phyloP scores from a whole-genome alignment of 2,888 invertebrate species.

The Drosophila limbata region DNA sequence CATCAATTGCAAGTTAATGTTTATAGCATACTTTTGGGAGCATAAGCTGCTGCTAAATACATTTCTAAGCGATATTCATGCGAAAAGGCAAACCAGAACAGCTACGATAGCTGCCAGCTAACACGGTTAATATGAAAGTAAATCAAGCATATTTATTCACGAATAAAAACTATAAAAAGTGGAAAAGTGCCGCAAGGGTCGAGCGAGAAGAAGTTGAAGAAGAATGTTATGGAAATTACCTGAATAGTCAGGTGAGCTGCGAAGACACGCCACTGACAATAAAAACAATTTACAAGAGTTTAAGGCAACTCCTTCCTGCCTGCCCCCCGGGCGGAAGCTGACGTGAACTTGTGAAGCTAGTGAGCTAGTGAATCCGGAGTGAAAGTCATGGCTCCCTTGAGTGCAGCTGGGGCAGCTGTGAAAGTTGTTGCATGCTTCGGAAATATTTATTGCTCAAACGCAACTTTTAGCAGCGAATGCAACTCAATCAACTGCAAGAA shows the following conservation, averaged over 20 bases:
- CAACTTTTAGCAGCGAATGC: slow-evolving; percentile 55
- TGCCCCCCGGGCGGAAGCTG: not conserved
- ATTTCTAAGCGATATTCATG: not conserved
- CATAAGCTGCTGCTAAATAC: not conserved
- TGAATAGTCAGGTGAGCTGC: not conserved
- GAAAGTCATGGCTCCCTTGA: slow-evolving; percentile 2
- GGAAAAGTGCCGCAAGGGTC: slow-evolving; percentile 12
- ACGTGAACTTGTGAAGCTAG: slow-evolving; percentile 7
- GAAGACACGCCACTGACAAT: slow-evolving; percentile 51
- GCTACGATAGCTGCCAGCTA: not conserved
- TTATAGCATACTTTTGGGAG: slow-evolving; percentile 1
- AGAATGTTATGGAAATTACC: slow-evolving; percentile 3
- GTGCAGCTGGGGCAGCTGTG: slow-evolving; percentile 1
- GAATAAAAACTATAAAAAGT: slow-evolving; percentile 10
- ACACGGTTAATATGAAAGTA: slow-evolving; percentile 9
- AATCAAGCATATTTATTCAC: slow-evolving; percentile 16
- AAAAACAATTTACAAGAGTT: slow-evolving; percentile 73
- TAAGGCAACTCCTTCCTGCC: not conserved
- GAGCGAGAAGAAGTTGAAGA: not conserved
- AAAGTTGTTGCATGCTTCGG: slow-evolving; percentile 30
- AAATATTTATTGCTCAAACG: slow-evolving; percentile 35
- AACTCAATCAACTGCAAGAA: slow-evolving; percentile 59
- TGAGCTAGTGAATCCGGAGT: slow-evolving; percentile 1
- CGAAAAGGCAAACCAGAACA: not conserved
- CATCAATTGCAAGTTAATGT: slow-evolving; percentile 9